Conservation (phyloP, 1,140 invertebrate species). For the Plectrocnemia conspersa region DNA sequence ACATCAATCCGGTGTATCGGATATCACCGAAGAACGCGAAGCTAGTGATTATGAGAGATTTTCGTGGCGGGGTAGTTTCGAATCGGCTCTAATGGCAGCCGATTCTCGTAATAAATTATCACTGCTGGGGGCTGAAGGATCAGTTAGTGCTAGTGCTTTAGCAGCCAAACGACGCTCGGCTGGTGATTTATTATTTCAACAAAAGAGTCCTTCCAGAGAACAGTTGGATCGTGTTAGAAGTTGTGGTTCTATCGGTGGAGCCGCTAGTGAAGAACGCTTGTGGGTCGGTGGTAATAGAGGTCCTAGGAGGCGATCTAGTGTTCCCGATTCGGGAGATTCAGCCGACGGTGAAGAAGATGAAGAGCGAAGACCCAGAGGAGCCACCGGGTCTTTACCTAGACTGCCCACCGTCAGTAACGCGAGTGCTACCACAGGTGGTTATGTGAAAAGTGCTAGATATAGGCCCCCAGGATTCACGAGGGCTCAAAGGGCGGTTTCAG, state of each 20-base stretch:
- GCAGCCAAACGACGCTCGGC: constrained; percentile 72
- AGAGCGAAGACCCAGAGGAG: constrained; percentile 46
- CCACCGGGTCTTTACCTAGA: constrained; percentile 69
- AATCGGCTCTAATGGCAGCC: constrained; percentile 75
- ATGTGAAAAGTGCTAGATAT: constrained; percentile 80
- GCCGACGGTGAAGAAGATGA: constrained; percentile 64
- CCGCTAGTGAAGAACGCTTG: constrained; percentile 52
- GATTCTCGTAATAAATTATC: constrained; percentile 75
- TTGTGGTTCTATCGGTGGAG: constrained; percentile 75
- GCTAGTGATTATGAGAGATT: constrained; percentile 85
- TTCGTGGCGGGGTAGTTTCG: constrained; percentile 86
- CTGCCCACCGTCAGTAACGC: constrained; percentile 58
- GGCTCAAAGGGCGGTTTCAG: constrained; percentile 62
- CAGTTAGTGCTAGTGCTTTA: constrained; percentile 58
- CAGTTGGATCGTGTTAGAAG: constrained; percentile 70
- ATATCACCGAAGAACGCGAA: constrained; percentile 63
- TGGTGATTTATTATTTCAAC: constrained; percentile 71
- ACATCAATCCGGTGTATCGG: constrained; percentile 49
- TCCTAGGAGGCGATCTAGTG: constrained; percentile 56
- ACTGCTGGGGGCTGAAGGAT: constrained; percentile 62
- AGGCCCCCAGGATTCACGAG: constrained; percentile 73
- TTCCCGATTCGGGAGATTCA: constrained; percentile 61
- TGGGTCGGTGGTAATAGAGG: constrained; percentile 48
- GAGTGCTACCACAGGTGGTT: constrained; percentile 53
- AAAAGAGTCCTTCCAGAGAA: constrained; percentile 69